These are phyloP conservation scores for Autographa gamma DNA, from an alignment of 2,888 invertebrate genomes.

Conservation along the genomic window DNA sequence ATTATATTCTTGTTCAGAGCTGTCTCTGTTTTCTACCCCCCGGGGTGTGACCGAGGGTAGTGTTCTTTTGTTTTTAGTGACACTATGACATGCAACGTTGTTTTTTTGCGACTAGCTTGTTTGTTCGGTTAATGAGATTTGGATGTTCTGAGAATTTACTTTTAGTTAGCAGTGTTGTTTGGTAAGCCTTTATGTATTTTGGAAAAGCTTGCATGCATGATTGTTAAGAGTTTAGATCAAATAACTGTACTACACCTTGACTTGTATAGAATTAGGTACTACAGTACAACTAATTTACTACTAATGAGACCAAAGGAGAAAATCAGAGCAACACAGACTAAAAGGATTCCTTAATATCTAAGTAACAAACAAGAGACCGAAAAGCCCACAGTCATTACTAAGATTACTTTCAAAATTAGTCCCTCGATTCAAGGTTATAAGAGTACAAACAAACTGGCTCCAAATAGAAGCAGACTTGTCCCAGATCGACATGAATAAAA, in stretches of 20 bases:
- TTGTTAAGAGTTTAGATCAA: no score
- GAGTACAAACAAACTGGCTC: slow-evolving; percentile 19
- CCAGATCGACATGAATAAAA: slow-evolving; percentile 54
- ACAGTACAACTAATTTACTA: no score
- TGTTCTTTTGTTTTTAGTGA: not conserved
- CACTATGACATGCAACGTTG: not conserved
- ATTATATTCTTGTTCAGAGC: slow-evolving; percentile 25
- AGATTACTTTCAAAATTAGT: slow-evolving; percentile 6
- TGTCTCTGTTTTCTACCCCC: slow-evolving; percentile 15
- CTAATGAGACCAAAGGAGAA: not conserved
- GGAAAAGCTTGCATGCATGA: no score
- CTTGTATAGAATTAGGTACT: no score
- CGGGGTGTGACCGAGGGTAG: slow-evolving; percentile 22
- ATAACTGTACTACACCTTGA: no score
- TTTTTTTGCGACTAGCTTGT: not conserved
- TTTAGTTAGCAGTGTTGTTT: not conserved
- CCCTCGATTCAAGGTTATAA: not conserved
- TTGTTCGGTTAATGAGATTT: not conserved
- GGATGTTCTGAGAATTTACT: not conserved
- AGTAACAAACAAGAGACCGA: not conserved
- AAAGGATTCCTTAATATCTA: not conserved
- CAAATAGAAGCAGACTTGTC: slow-evolving; percentile 39
- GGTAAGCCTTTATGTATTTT: no score
- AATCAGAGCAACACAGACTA: not conserved
- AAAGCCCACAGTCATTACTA: not conserved